Evolutionary conservation across 2,797 vertebrate genomes (phyloP).

Genomic region (Notolepis coatsorum): DNA sequence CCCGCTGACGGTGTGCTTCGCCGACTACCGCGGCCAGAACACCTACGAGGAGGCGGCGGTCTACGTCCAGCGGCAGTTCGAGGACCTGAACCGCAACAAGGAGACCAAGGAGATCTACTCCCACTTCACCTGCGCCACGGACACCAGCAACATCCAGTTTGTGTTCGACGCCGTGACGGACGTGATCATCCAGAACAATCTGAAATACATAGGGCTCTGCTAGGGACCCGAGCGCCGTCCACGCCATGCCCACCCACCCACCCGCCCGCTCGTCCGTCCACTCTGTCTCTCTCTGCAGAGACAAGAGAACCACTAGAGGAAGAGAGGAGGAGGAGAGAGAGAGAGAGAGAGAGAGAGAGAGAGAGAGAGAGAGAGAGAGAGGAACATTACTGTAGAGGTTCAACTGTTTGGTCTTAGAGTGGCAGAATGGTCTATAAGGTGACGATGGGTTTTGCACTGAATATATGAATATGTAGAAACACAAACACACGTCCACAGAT

Average conservation of each 20-base stretch:
- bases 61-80: slow-evolving; percentile 98
- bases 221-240: slow-evolving; percentile 88
- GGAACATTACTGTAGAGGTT: slow-evolving; percentile 58
- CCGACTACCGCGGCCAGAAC: slow-evolving; percentile 98
- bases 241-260: no score
- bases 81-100: slow-evolving; percentile 99
- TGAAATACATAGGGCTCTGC: slow-evolving; percentile 99
- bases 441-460: slow-evolving; percentile 81
- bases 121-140: slow-evolving; percentile 98
- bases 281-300: slow-evolving; percentile 55
- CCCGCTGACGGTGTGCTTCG: slow-evolving; percentile 96
- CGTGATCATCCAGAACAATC: slow-evolving; percentile 99
- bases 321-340: slow-evolving; percentile 58
- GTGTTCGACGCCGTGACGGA: slow-evolving; percentile 99
- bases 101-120: slow-evolving; percentile 99
- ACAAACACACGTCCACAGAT: slow-evolving; percentile 61
- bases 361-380: slow-evolving; percentile 42
- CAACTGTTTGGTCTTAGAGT: slow-evolving; percentile 60
- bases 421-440: slow-evolving; percentile 55
- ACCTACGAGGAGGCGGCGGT: slow-evolving; percentile 98
- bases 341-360: slow-evolving; percentile 53
- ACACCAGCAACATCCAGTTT: slow-evolving; percentile 99
- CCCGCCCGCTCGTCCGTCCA: slow-evolving; percentile 42
- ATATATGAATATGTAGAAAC: slow-evolving; percentile 80
- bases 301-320: slow-evolving; percentile 56